Conservation (phyloP, 2,888 invertebrate species). For the Alloplasta piceator region DNA sequence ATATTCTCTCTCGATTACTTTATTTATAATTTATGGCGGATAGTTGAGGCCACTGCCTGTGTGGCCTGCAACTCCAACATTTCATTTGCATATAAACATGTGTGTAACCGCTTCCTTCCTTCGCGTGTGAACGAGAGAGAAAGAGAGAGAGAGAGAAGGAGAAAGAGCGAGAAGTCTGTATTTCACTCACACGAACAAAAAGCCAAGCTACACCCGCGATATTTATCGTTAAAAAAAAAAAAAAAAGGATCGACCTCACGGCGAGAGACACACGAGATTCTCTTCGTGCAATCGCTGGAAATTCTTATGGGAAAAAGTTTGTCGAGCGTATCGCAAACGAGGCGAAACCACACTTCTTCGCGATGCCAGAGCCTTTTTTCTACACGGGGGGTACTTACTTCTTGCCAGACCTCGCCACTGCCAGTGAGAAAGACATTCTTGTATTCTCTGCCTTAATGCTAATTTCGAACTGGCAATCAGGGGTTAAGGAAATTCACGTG, state of each 20-base stretch:
- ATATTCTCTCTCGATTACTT: background rate
- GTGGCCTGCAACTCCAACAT: conserved; percentile 58
- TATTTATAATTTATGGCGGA: conserved; percentile 14
- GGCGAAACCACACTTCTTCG: conserved; percentile 9
- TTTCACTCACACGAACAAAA: conserved; percentile 21
- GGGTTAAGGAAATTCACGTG: background rate
- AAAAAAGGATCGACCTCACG: conserved; percentile 37
- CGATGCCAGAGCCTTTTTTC: background rate
- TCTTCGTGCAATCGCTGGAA: conserved; percentile 37
- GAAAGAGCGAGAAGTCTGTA: conserved; percentile 26
- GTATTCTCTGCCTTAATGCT: conserved; percentile 32
- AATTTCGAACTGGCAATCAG: conserved; percentile 27
- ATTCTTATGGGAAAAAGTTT: conserved; percentile 58
- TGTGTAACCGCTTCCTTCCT: conserved; percentile 57
- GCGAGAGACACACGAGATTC: conserved; percentile 11
- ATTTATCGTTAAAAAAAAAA: conserved; percentile 50
- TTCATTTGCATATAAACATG: conserved; percentile 66
- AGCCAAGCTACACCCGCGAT: conserved; percentile 17
- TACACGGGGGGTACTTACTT: background rate
- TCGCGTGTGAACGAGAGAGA: conserved; percentile 27
- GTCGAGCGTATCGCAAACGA: conserved; percentile 47
- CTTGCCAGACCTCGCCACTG: conserved; percentile 3
- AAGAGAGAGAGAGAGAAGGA: conserved; percentile 30
- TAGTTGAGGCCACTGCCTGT: conserved; percentile 33
- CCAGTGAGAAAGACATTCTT: conserved; percentile 43